phyloP scores from a whole-genome alignment of 2,113 vertebrate species.

The Alexandromys fortis region DNA sequence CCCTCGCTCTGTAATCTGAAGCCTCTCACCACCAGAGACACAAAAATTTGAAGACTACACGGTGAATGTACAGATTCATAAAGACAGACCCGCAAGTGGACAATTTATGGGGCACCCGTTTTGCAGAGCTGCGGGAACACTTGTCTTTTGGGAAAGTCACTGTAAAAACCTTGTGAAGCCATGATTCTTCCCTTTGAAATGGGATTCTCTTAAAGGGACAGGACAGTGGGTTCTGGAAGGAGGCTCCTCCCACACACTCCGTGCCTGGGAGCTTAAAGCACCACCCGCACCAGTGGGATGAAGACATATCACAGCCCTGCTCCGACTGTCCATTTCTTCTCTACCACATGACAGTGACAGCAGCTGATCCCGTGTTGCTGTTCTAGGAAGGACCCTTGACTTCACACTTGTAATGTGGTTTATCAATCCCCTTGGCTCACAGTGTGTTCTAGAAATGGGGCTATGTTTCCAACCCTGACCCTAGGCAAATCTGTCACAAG shows the following conservation, averaged over 20 bases:
- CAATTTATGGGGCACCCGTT: too few species aligned
- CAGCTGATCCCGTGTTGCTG: neutral
- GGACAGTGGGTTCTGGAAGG: neutral
- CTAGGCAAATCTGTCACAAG: neutral
- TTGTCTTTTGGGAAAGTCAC: too few species aligned
- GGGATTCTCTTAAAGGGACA: too few species aligned
- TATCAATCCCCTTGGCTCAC: neutral
- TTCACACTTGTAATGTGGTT: accelerated
- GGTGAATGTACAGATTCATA: too few species aligned
- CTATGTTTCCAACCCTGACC: neutral
- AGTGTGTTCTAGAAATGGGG: neutral
- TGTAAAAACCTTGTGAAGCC: too few species aligned
- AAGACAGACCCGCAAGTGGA: too few species aligned
- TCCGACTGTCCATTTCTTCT: neutral
- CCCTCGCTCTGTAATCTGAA: neutral
- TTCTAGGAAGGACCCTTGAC: neutral
- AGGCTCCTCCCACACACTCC: neutral
- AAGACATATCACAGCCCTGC: neutral
- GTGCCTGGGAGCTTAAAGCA: neutral
- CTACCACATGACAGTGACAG: neutral
- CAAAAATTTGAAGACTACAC: neutral
- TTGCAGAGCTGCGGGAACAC: too few species aligned
- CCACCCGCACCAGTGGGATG: neutral
- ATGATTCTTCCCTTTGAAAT: too few species aligned
- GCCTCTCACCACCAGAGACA: neutral